Conservation (phyloP, 2,888 invertebrate species). For the Hypolimnas misippus region DNA sequence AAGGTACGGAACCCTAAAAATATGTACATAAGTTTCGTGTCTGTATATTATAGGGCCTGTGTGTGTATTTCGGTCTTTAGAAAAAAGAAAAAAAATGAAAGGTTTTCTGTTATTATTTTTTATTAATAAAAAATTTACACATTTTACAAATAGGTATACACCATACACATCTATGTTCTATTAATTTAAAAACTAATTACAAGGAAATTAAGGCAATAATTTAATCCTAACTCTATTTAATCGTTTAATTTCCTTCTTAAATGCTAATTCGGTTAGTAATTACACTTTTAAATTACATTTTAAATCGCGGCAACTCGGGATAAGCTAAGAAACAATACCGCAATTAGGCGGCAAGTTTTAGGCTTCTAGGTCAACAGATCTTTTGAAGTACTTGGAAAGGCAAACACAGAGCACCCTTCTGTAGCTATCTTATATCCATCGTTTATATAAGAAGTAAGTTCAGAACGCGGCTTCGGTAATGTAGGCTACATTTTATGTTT, state of each 20-base stretch:
- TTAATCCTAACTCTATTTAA: neutral
- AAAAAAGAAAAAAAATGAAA: too few relatives aligned
- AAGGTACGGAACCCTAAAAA: too few relatives aligned
- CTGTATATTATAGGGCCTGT: too few relatives aligned
- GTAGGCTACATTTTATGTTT: neutral
- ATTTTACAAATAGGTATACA: too few relatives aligned
- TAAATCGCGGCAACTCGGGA: constrained; percentile 10
- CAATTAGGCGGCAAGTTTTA: constrained; percentile 37
- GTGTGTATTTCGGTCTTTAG: too few relatives aligned
- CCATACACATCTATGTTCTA: too few relatives aligned
- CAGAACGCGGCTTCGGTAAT: neutral
- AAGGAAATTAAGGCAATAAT: neutral
- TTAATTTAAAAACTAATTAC: neutral
- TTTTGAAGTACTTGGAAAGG: constrained; percentile 31
- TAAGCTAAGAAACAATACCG: constrained; percentile 35
- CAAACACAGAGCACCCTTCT: constrained; percentile 28
- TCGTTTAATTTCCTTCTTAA: neutral
- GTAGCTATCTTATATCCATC: neutral
- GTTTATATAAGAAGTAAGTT: neutral
- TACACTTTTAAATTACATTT: constrained; percentile 20
- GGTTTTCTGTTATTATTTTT: too few relatives aligned
- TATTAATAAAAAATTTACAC: too few relatives aligned
- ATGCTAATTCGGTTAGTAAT: constrained; percentile 5
- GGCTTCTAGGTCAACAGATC: constrained; percentile 36
- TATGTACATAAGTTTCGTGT: too few relatives aligned